Conservation (phyloP, 2,888 invertebrate species). For the Cistogaster globosa region DNA sequence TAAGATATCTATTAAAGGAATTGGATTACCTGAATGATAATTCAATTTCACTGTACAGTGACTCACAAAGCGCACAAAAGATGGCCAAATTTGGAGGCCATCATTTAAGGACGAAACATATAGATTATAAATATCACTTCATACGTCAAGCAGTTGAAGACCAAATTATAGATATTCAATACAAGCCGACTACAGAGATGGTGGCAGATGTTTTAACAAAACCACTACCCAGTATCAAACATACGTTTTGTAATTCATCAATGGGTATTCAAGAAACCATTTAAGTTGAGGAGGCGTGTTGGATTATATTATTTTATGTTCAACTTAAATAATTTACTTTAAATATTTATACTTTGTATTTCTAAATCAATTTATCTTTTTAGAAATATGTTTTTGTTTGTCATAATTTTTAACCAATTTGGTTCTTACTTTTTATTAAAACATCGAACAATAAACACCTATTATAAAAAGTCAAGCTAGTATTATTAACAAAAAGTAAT, state of each 20-base stretch:
- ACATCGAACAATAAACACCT: too few relatives aligned
- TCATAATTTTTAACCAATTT: too few relatives aligned
- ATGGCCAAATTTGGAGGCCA: slow-evolving; percentile 15
- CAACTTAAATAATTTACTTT: slow-evolving; percentile 1
- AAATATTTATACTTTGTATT: background rate
- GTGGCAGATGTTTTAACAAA: background rate
- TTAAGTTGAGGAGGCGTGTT: slow-evolving; percentile 5
- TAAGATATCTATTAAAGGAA: slow-evolving; percentile 44
- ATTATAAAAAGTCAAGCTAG: too few relatives aligned
- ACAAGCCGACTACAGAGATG: background rate
- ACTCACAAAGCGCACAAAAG: background rate
- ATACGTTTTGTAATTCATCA: background rate
- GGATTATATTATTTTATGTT: background rate
- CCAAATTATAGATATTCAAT: background rate
- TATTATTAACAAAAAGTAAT: too few relatives aligned
- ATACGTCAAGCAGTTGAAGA: slow-evolving; percentile 4
- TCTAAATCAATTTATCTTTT: background rate
- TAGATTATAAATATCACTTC: slow-evolving; percentile 16
- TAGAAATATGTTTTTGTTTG: too few relatives aligned
- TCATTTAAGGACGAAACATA: slow-evolving; percentile 19
- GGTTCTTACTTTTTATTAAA: too few relatives aligned
- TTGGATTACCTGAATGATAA: background rate
- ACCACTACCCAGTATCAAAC: background rate
- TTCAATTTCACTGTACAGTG: background rate
- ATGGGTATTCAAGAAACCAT: slow-evolving; percentile 2